Evolutionary conservation across 1,140 invertebrate species (phyloP).

Genomic region (Papilio helenus): DNA sequence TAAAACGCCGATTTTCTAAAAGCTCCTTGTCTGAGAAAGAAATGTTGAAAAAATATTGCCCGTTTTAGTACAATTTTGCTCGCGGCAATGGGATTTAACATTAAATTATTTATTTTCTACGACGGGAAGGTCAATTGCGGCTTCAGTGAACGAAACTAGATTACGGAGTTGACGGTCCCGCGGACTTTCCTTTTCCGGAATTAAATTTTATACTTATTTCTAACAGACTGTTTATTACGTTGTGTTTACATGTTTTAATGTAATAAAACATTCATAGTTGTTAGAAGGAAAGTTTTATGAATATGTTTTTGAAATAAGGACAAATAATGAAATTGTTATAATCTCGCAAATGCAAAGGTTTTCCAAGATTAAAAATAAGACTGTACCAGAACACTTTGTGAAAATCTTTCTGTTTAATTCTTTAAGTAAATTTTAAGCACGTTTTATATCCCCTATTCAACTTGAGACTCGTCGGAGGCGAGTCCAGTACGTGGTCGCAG

Average conservation of each 20-base stretch:
- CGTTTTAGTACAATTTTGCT: slow-evolving; percentile 34
- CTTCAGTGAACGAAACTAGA: slow-evolving; percentile 8
- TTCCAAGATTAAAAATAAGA: background rate
- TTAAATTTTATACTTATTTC: background rate
- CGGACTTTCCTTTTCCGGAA: background rate
- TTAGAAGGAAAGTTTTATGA: background rate
- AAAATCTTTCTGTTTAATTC: background rate
- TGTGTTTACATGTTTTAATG: background rate
- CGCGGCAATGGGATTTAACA: slow-evolving; percentile 22
- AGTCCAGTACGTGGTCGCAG: slow-evolving; percentile 43
- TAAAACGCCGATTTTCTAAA: slow-evolving; percentile 36
- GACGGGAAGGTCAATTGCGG: slow-evolving; percentile 12
- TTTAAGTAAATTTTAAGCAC: background rate
- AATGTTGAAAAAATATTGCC: slow-evolving; percentile 34
- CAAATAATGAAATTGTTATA: background rate
- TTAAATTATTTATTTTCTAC: slow-evolving; percentile 36
- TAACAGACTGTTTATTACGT: background rate
- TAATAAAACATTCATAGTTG: background rate
- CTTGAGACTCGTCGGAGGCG: slow-evolving; percentile 46
- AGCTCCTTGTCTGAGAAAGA: slow-evolving; percentile 27
- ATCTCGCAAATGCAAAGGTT: background rate
- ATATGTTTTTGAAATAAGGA: background rate
- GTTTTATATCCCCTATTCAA: slow-evolving; percentile 46
- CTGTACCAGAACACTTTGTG: background rate
- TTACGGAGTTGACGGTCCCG: background rate